Conservation (phyloP, 2,888 invertebrate species). For the Cheilosia soror region DNA sequence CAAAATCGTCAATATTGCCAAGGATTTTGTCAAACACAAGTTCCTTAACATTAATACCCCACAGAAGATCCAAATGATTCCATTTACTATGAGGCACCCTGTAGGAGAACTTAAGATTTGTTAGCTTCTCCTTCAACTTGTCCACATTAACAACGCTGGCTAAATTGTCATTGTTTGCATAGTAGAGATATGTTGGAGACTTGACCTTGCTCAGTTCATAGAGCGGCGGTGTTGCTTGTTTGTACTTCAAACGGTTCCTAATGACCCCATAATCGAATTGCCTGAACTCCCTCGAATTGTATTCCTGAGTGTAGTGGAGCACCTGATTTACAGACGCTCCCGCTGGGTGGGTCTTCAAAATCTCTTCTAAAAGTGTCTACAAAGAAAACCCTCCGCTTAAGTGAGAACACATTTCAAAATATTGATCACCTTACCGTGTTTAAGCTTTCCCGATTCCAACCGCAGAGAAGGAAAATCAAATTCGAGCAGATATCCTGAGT, state of each 20-base stretch:
- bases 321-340: conserved; percentile 82
- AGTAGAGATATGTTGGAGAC: conserved; percentile 84
- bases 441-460: conserved; percentile 80
- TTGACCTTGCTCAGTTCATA: conserved; percentile 84
- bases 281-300: conserved; percentile 80
- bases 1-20: conserved; percentile 24
- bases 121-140: conserved; percentile 82
- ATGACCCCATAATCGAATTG: conserved; percentile 81
- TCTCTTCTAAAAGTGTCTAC: conserved; percentile 80
- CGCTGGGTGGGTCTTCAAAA: conserved; percentile 82
- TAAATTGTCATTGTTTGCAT: conserved; percentile 86
- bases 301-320: conserved; percentile 82
- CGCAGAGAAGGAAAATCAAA: conserved; percentile 81
- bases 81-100: conserved; percentile 84
- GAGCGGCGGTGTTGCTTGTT: conserved; percentile 81
- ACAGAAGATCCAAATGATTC: conserved; percentile 87
- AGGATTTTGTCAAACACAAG: conserved; percentile 84
- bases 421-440: conserved; percentile 78
- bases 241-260: conserved; percentile 79
- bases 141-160: conserved; percentile 85
- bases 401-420: neutral
- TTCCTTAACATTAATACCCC: conserved; percentile 85
- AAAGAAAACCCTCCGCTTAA: conserved; percentile 14
- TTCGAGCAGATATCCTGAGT: conserved; percentile 80
- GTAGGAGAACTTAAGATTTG: conserved; percentile 83